phyloP scores from a whole-genome alignment of 2,797 vertebrate species.

The Lutjanus campechanus region DNA sequence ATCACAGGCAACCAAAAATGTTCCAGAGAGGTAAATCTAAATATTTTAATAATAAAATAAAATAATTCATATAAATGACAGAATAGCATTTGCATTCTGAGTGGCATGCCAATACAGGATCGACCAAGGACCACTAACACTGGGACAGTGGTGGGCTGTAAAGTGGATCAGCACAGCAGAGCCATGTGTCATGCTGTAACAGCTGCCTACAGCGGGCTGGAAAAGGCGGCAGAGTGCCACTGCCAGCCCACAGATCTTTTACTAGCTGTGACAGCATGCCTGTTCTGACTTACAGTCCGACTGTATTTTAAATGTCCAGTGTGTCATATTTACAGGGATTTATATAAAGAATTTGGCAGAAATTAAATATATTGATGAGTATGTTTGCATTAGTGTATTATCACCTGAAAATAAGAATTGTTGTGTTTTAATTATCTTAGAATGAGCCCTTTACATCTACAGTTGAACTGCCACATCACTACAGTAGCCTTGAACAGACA shows the following conservation, averaged over 20 bases:
- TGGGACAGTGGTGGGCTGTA: neutral
- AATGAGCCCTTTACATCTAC: too few species aligned
- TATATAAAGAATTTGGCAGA: too few species aligned
- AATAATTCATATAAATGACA: too few species aligned
- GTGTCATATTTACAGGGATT: too few species aligned
- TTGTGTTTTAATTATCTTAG: too few species aligned
- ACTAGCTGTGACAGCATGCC: too few species aligned
- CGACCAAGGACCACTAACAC: neutral
- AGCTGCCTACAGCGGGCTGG: neutral
- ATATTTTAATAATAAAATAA: neutral
- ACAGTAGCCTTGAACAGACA: too few species aligned
- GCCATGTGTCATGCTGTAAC: neutral
- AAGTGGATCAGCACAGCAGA: neutral
- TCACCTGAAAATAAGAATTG: too few species aligned
- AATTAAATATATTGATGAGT: too few species aligned
- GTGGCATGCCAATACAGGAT: neutral
- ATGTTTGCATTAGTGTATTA: too few species aligned
- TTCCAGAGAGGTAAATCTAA: neutral
- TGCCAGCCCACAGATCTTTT: neutral
- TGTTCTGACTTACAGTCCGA: neutral
- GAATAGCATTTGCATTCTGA: neutral
- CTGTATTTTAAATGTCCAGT: neutral
- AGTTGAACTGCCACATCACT: too few species aligned
- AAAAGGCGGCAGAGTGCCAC: neutral
- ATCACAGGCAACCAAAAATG: neutral